Conservation (phyloP, 2,113 vertebrate genomes). For the Ophiodon elongatus region DNA sequence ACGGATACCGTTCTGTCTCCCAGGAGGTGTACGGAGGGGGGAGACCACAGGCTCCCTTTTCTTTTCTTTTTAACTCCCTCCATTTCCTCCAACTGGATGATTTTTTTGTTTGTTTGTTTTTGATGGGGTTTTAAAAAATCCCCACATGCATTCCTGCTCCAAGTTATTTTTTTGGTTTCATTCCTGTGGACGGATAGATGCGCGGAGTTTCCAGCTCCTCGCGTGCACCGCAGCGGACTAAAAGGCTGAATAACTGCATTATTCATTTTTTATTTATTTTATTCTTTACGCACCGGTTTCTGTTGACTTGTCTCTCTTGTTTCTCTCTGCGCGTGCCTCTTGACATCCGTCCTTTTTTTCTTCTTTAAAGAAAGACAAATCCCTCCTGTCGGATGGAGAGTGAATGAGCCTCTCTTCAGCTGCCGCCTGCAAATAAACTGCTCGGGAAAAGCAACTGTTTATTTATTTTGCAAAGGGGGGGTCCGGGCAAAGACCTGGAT, state of each 20-base stretch:
- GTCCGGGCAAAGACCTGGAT: constrained; percentile 8
- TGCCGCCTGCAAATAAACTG: constrained; percentile 8
- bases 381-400: constrained; percentile 20
- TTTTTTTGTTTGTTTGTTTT: not conserved
- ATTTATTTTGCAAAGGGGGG: not conserved
- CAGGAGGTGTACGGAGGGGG: constrained; percentile 26
- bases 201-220: constrained; percentile 61
- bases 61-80: not conserved
- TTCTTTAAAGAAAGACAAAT: not conserved
- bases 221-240: constrained; percentile 61
- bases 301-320: constrained; percentile 31
- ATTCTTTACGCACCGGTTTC: constrained; percentile 64
- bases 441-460: constrained; percentile 14
- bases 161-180: not conserved
- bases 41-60: constrained; percentile 26
- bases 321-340: constrained; percentile 16
- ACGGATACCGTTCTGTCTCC: constrained; percentile 68
- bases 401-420: constrained; percentile 10
- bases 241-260: constrained; percentile 71
- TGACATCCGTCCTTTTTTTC: not conserved
- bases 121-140: not conserved
- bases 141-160: not conserved
- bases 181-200: constrained; percentile 28
- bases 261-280: constrained; percentile 47
- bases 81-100: constrained; percentile 28